phyloP scores from a whole-genome alignment of 2,113 vertebrate genomes.

The Nannospalax galili region DNA sequence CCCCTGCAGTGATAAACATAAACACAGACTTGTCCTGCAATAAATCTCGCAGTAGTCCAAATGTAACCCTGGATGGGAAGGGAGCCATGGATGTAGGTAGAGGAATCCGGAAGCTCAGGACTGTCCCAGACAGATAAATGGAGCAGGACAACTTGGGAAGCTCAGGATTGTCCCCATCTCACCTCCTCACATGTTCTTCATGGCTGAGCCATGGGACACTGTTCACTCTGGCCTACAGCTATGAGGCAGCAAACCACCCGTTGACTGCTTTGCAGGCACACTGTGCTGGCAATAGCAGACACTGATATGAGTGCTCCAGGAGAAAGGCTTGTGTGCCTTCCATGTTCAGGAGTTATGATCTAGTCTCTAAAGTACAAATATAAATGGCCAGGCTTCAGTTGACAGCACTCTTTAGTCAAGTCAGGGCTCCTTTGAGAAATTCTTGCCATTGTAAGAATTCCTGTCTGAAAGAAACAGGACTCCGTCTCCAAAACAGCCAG shows the following conservation, averaged over 20 bases:
- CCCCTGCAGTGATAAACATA: conserved; percentile 56
- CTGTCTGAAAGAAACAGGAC: neutral
- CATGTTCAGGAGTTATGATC: neutral
- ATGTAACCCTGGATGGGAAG: neutral
- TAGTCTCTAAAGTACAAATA: neutral
- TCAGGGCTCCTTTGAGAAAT: neutral
- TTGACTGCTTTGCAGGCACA: no score
- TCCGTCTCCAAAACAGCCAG: neutral
- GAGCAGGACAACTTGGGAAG: no score
- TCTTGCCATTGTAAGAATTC: neutral
- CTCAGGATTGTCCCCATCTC: neutral
- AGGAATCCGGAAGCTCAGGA: neutral
- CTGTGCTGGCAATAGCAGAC: neutral
- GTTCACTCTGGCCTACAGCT: neutral
- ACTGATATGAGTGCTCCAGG: neutral
- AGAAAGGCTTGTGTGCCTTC: neutral
- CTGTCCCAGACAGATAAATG: no score
- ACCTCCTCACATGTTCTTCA: neutral
- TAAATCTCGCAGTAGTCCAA: conserved; percentile 32
- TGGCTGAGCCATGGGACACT: neutral
- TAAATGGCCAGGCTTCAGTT: neutral
- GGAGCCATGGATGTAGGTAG: neutral
- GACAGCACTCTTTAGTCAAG: neutral
- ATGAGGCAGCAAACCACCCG: neutral
- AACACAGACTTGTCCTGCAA: conserved; percentile 38